A percentile compares a stretch with the other conserved stretches of the same genome.
Conservation (phyloP, 2,113 vertebrate genomes). For the Cyphomyrus plagiostoma region DNA sequence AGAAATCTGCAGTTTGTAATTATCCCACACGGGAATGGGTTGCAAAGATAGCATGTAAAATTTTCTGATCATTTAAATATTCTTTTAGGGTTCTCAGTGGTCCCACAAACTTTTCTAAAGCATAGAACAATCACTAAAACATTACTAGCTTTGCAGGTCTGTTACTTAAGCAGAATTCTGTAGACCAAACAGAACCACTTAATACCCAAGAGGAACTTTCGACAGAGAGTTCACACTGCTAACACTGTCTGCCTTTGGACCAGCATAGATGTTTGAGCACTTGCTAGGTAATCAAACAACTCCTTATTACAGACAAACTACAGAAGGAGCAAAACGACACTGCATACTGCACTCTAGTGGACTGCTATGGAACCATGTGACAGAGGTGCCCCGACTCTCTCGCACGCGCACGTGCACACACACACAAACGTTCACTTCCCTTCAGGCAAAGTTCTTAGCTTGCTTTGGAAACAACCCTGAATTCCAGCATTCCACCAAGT, state of each 20-base stretch:
- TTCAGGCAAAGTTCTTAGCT: neutral
- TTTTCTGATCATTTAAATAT: neutral
- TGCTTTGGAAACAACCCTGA: neutral
- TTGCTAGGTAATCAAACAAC: neutral
- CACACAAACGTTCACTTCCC: neutral
- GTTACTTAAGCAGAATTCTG: neutral
- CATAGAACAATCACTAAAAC: neutral
- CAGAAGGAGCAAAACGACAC: slow-evolving; percentile 25
- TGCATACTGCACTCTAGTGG: slow-evolving; percentile 60
- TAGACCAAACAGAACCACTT: neutral
- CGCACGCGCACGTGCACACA: neutral
- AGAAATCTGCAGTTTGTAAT: neutral
- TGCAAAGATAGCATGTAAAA: neutral
- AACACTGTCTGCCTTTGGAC: neutral
- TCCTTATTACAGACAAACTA: neutral
- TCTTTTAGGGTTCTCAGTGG: neutral
- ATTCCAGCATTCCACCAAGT: neutral
- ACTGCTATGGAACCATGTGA: slow-evolving; percentile 29
- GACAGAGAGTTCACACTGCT: neutral
- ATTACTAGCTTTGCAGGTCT: neutral
- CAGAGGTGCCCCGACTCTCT: neutral
- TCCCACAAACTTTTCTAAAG: neutral
- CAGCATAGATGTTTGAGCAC: neutral
- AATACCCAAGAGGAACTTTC: neutral
- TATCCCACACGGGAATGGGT: neutral